phyloP scores from a whole-genome alignment of 2,113 vertebrate species.

The Gobius niger region DNA sequence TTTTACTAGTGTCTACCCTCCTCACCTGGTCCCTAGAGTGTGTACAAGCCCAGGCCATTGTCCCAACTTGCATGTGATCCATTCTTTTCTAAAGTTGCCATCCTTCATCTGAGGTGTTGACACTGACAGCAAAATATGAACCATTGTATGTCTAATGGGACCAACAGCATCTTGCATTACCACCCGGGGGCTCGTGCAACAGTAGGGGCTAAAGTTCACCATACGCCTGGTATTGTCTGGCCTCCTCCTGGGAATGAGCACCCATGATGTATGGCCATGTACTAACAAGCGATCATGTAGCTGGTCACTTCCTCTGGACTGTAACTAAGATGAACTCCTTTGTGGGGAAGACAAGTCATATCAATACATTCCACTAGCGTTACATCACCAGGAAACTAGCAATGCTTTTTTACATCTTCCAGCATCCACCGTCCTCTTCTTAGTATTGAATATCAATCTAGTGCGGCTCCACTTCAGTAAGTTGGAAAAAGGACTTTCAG shows the following conservation, averaged over 20 bases:
- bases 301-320: conserved; percentile 42
- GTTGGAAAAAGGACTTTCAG: no score
- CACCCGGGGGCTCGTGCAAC: conserved; percentile 61
- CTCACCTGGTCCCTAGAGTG: conserved; percentile 40
- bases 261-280: conserved; percentile 51
- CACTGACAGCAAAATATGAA: conserved; percentile 42
- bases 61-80: conserved; percentile 54
- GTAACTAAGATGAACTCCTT: not conserved
- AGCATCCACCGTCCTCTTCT: not conserved
- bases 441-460: no score
- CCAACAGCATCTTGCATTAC: conserved; percentile 64
- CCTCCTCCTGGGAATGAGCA: conserved; percentile 31
- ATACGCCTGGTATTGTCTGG: conserved; percentile 48
- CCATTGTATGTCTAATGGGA: conserved; percentile 51
- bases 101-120: conserved; percentile 60
- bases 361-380: conserved; percentile 6
- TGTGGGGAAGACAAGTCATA: not conserved
- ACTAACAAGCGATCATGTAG: conserved; percentile 40
- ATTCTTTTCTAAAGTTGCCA: conserved; percentile 57
- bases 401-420: not conserved
- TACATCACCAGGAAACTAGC: conserved; percentile 4
- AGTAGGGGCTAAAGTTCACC: conserved; percentile 45
- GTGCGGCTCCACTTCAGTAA: no score
- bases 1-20: conserved; percentile 16
- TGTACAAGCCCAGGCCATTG: conserved; percentile 47